These are phyloP conservation scores for Mythimna impura DNA, from an alignment of 2,888 invertebrate genomes.

Conservation along the genomic window DNA sequence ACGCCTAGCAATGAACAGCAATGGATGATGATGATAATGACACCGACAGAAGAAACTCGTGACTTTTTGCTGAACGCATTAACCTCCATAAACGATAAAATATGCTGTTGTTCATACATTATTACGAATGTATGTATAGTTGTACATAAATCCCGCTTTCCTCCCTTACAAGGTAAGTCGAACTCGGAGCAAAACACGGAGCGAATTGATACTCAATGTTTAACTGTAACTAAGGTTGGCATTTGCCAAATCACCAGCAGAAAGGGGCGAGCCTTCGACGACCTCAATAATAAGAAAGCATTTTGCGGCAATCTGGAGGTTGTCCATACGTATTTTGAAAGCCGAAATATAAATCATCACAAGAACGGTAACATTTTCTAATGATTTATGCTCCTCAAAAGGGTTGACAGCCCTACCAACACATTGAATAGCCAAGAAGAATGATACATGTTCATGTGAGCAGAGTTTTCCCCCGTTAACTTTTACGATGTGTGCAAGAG, in stretches of 20 bases:
- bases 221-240: slow-evolving; percentile 51
- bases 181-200: slow-evolving; percentile 56
- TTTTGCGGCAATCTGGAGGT: neutral
- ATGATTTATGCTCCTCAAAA: neutral
- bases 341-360: neutral
- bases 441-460: slow-evolving; percentile 42
- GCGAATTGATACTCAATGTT: slow-evolving; percentile 56
- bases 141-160: slow-evolving; percentile 55
- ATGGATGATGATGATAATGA: slow-evolving; percentile 26
- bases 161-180: slow-evolving; percentile 57
- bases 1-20: neutral
- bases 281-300: neutral
- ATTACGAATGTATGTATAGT: slow-evolving; percentile 38
- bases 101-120: slow-evolving; percentile 56
- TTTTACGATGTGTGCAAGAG: slow-evolving; percentile 60
- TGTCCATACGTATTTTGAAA: neutral
- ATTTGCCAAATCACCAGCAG: slow-evolving; percentile 5
- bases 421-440: slow-evolving; percentile 40
- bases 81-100: slow-evolving; percentile 51
- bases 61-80: slow-evolving; percentile 42
- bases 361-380: neutral
- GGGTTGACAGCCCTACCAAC: slow-evolving; percentile 40
- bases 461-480: slow-evolving; percentile 57
- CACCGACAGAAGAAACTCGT: slow-evolving; percentile 15
- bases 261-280: neutral